Conservation (phyloP, 2,888 invertebrate genomes). For the Octodonta nipae region DNA sequence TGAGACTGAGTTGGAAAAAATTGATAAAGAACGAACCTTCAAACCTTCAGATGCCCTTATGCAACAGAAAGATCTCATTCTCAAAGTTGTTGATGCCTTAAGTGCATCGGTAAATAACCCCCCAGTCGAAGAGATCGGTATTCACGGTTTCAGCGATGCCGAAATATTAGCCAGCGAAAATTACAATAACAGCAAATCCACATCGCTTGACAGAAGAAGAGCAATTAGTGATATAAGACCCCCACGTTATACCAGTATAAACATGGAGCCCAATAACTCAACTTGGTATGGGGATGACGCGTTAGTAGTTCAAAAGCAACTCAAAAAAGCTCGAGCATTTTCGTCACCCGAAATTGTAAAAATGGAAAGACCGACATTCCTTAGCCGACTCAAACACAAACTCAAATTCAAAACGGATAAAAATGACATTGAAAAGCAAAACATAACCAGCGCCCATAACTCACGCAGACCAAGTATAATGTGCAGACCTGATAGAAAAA, state of each 20-base stretch:
- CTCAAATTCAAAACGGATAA: slow-evolving; percentile 12
- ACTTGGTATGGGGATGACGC: slow-evolving; percentile 60
- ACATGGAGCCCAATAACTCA: slow-evolving; percentile 38
- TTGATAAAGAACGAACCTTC: slow-evolving; percentile 67
- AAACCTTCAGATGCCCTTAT: slow-evolving; percentile 51
- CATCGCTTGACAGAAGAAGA: slow-evolving; percentile 37
- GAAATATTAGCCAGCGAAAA: slow-evolving; percentile 60
- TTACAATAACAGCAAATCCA: slow-evolving; percentile 19
- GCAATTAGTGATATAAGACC: slow-evolving; percentile 46
- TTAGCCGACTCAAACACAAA: slow-evolving; percentile 10
- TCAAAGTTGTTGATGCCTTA: slow-evolving; percentile 64
- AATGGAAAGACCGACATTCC: slow-evolving; percentile 6
- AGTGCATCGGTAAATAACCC: slow-evolving; percentile 35
- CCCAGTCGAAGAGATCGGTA: slow-evolving; percentile 30
- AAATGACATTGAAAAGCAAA: slow-evolving; percentile 26
- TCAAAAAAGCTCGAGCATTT: slow-evolving; percentile 20
- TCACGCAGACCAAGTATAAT: slow-evolving; percentile 10
- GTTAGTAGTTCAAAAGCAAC: slow-evolving; percentile 44
- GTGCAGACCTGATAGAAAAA: slow-evolving; percentile 32
- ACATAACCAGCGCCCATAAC: slow-evolving; percentile 3
- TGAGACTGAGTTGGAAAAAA: slow-evolving; percentile 52
- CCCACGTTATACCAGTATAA: slow-evolving; percentile 20
- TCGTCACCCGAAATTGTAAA: slow-evolving; percentile 4
- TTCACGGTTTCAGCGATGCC: slow-evolving; percentile 59
- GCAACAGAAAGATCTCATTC: slow-evolving; percentile 61